Evolutionary conservation across 2,797 vertebrate species (phyloP).

Genomic region (Huso huso): DNA sequence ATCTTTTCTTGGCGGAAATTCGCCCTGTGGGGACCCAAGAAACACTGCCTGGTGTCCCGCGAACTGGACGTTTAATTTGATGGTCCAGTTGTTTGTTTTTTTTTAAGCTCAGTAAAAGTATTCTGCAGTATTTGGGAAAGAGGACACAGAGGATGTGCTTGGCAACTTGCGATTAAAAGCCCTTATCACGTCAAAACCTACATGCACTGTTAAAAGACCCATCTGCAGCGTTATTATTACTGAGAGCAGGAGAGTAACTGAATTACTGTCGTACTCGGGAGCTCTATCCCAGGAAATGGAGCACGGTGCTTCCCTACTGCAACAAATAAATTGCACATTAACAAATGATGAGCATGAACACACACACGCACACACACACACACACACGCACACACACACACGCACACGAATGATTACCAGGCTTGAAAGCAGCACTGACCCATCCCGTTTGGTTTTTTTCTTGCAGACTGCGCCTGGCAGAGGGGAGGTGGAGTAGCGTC

Average conservation of each 20-base stretch:
- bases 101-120: too few species aligned
- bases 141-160: conserved; percentile 16
- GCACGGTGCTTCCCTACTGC: conserved; percentile 25
- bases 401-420: not conserved
- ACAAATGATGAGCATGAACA: not conserved
- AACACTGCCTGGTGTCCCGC: too few species aligned
- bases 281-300: conserved; percentile 8
- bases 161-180: conserved; percentile 30
- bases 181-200: conserved; percentile 5
- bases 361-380: not conserved
- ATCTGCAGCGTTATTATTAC: conserved; percentile 47
- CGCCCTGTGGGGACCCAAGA: too few species aligned
- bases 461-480: conserved; percentile 13
- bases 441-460: conserved; percentile 23
- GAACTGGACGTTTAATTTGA: too few species aligned
- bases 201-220: conserved; percentile 26
- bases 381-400: not conserved
- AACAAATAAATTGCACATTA: conserved; percentile 4
- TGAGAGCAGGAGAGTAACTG: conserved; percentile 52
- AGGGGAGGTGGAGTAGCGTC: conserved; percentile 9
- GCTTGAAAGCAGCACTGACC: not conserved
- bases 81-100: too few species aligned
- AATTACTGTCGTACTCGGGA: conserved; percentile 1
- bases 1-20: too few species aligned
- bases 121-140: not conserved